These are phyloP conservation scores for Collichthys lucidus DNA, from an alignment of 2,113 vertebrate genomes.

Conservation along the genomic window DNA sequence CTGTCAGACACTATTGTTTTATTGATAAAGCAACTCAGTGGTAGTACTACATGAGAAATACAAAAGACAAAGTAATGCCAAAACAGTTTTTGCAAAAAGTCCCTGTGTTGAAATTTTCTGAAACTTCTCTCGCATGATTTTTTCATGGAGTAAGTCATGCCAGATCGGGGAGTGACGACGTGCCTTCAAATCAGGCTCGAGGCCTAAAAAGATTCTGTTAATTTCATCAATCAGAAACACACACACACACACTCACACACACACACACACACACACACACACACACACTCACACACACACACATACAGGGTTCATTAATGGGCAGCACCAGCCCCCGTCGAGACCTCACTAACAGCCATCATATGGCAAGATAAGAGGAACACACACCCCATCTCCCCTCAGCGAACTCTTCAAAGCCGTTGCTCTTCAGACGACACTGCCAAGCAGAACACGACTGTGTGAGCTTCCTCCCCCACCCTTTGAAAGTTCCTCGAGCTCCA, in stretches of 20 bases:
- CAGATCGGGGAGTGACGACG: slow-evolving; percentile 32
- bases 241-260: background rate
- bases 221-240: slow-evolving; percentile 35
- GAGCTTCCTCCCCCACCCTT: slow-evolving; percentile 73
- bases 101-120: slow-evolving; percentile 5
- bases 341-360: slow-evolving; percentile 76
- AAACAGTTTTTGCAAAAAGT: background rate
- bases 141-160: background rate
- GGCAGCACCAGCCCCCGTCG: slow-evolving; percentile 54
- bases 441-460: slow-evolving; percentile 56
- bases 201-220: slow-evolving; percentile 31
- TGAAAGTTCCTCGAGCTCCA: slow-evolving; percentile 74
- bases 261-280: slow-evolving; percentile 8
- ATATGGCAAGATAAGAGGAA: slow-evolving; percentile 72
- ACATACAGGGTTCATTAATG: slow-evolving; percentile 70
- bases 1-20: background rate
- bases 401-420: slow-evolving; percentile 71
- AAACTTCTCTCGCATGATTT: slow-evolving; percentile 5
- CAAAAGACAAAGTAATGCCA: background rate
- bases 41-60: background rate
- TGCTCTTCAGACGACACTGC: slow-evolving; percentile 75
- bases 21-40: slow-evolving; percentile 5
- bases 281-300: slow-evolving; percentile 9
- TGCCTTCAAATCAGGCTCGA: slow-evolving; percentile 18
- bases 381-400: slow-evolving; percentile 65